Percentiles rank a stretch among this genome's conserved stretches.
phyloP scores from a whole-genome alignment of 2,797 vertebrate species.

The Choloepus didactylus region DNA sequence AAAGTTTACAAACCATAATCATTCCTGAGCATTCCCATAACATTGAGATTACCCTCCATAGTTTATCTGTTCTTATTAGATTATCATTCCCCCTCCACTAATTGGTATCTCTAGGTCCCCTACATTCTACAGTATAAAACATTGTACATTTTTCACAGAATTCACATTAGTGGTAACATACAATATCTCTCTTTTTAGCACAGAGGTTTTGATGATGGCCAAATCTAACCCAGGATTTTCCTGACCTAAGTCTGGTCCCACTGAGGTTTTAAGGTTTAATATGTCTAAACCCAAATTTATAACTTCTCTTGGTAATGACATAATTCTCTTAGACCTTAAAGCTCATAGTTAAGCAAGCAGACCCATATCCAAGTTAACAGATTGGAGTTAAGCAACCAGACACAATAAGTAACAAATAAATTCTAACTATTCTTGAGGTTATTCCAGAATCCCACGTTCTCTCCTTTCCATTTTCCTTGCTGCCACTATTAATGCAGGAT shows the following conservation, averaged over 20 bases:
- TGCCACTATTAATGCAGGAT: neutral
- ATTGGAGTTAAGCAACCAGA: neutral
- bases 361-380: neutral
- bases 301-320: neutral
- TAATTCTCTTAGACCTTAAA: slow-evolving; percentile 3
- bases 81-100: no score
- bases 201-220: neutral
- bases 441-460: neutral
- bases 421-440: neutral
- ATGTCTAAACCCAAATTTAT: neutral
- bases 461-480: neutral
- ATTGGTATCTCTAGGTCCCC: no score
- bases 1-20: no score
- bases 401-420: neutral
- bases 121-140: no score
- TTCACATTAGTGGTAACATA: no score
- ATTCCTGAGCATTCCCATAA: no score
- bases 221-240: neutral
- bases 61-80: no score
- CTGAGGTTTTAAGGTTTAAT: neutral
- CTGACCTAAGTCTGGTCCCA: neutral
- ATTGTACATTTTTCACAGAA: no score
- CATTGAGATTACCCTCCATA: no score
- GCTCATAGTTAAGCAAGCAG: neutral
- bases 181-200: no score